These are phyloP conservation scores for Mesocentrotus franciscanus DNA, from an alignment of 53 echinoderm and acorn worm species.

Conservation along the genomic window DNA sequence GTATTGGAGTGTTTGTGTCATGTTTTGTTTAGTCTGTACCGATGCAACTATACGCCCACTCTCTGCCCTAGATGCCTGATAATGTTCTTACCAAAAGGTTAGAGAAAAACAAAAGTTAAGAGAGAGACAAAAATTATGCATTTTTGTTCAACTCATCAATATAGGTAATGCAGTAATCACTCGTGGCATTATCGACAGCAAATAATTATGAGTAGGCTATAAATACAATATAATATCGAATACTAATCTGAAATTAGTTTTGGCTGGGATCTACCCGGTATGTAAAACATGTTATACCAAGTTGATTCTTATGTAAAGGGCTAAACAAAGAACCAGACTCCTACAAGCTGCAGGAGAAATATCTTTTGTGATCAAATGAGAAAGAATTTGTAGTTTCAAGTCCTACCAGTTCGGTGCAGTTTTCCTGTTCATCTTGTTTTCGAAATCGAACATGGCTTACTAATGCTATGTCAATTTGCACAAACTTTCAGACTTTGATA, in stretches of 20 bases:
- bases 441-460: neutral
- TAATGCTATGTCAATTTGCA: conserved; percentile 4
- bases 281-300: neutral
- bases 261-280: neutral
- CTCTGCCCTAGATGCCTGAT: neutral
- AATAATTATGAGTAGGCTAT: neutral
- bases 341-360: neutral
- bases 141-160: too few relatives aligned
- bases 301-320: too few relatives aligned
- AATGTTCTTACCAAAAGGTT: neutral
- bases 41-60: neutral
- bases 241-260: neutral
- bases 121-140: too few relatives aligned
- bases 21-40: neutral
- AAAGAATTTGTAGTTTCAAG: neutral
- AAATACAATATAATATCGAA: neutral
- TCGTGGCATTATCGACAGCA: neutral
- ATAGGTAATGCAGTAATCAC: neutral
- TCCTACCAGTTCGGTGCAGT: neutral
- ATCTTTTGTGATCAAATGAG: neutral
- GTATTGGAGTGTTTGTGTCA: neutral
- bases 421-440: neutral
- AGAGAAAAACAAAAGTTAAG: too few relatives aligned
- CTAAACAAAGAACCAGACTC: neutral
- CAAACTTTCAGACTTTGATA: conserved; percentile 47